Conservation (phyloP, 2,797 vertebrate genomes). For the Linurgus olivaceus region DNA sequence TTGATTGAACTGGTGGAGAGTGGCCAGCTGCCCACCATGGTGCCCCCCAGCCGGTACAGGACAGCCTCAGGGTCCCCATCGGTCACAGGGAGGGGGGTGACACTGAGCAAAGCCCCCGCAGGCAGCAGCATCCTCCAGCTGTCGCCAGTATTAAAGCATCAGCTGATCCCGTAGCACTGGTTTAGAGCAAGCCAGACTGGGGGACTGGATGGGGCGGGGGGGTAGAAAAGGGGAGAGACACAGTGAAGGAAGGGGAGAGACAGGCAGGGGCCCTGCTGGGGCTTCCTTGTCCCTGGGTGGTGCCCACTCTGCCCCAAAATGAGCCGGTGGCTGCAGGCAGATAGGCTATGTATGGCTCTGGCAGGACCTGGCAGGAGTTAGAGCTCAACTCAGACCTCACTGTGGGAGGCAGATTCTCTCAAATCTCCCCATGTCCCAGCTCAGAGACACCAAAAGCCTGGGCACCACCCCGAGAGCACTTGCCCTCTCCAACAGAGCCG, state of each 20-base stretch:
- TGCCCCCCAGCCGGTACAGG: neutral
- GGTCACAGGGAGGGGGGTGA: neutral
- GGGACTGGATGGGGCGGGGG: neutral
- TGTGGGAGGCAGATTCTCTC: neutral
- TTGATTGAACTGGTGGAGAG: neutral
- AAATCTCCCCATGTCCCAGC: accelerated
- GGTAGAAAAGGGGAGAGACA: neutral
- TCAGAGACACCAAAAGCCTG: neutral
- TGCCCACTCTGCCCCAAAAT: neutral
- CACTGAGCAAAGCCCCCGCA: constrained; percentile 8
- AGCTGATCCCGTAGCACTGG: constrained; percentile 35
- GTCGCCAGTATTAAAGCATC: constrained; percentile 51
- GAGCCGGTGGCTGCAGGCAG: neutral
- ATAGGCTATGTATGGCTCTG: accelerated
- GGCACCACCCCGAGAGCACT: neutral
- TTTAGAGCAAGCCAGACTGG: neutral
- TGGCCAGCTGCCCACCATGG: neutral
- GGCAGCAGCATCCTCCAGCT: constrained; percentile 56
- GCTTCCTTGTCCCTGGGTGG: neutral
- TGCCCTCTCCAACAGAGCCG: accelerated
- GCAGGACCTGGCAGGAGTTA: neutral
- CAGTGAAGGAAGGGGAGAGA: neutral
- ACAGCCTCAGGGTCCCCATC: neutral
- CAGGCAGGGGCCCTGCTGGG: neutral
- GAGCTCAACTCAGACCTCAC: neutral